Percentiles rank a stretch among this genome's conserved stretches.
Conservation (phyloP, 53 echinoderm and acorn worm species). For the Stichopus horrens region DNA sequence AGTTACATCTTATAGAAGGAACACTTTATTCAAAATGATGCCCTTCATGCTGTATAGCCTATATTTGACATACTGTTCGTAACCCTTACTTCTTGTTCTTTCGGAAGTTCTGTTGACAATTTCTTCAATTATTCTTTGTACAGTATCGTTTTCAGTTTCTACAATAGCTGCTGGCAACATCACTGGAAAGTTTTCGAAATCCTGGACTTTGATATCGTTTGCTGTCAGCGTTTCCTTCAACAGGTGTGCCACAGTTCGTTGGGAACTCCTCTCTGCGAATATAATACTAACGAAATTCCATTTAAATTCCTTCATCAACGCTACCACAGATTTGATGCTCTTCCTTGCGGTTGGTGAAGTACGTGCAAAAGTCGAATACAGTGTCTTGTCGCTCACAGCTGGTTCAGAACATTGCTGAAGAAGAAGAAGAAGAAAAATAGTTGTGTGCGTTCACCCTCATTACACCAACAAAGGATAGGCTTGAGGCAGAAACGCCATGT, state of each 20-base stretch:
- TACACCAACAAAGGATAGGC: too few species aligned
- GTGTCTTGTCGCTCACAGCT: slow-evolving; percentile 76
- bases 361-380: slow-evolving; percentile 82
- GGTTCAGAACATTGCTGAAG: slow-evolving; percentile 73
- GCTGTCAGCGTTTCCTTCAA: slow-evolving; percentile 54
- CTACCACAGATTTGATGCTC: slow-evolving; percentile 68
- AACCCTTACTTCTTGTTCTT: slow-evolving; percentile 79
- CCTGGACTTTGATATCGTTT: slow-evolving; percentile 55
- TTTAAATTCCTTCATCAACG: slow-evolving; percentile 71
- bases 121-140: slow-evolving; percentile 12
- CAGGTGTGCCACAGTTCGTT: slow-evolving; percentile 9
- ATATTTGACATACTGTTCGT: not conserved
- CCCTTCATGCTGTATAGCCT: too few species aligned
- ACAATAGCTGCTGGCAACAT: slow-evolving; percentile 42
- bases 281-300: slow-evolving; percentile 84
- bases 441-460: not conserved
- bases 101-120: slow-evolving; percentile 67
- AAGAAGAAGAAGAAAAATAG: not conserved
- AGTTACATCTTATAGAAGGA: too few species aligned
- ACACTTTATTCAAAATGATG: too few species aligned
- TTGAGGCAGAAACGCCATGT: too few species aligned
- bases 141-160: too few species aligned
- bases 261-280: slow-evolving; percentile 14
- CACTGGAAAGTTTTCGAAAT: slow-evolving; percentile 44
- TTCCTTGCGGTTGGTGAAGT: slow-evolving; percentile 80